Evolutionary conservation across 2,888 invertebrate genomes (phyloP).

Genomic region (Caenorhabditis angaria): DNA sequence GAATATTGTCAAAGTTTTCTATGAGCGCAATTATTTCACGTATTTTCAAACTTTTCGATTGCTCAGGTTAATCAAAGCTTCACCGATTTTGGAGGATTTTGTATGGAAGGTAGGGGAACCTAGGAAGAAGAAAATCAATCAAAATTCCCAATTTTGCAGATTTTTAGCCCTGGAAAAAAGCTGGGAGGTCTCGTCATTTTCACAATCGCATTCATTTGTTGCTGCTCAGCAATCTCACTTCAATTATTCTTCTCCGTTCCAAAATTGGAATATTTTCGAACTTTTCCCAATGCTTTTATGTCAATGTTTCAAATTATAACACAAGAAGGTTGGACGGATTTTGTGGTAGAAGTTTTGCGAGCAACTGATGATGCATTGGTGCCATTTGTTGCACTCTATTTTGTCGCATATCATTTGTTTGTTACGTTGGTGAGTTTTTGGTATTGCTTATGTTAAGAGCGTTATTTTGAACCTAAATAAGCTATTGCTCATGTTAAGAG

Average conservation of each 20-base stretch:
- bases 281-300: conserved; percentile 99
- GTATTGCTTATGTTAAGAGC: too few species aligned
- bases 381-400: conserved; percentile 89
- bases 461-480: background rate
- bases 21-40: conserved; percentile 91
- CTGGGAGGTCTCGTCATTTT: conserved; percentile 96
- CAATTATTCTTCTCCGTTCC: conserved; percentile 95
- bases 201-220: conserved; percentile 97
- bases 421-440: conserved; percentile 84
- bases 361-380: conserved; percentile 57
- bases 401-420: conserved; percentile 96
- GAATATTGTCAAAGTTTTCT: conserved; percentile 86
- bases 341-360: conserved; percentile 95
- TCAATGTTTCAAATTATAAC: conserved; percentile 99
- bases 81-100: conserved; percentile 97
- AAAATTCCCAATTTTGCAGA: conserved; percentile 77
- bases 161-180: conserved; percentile 85
- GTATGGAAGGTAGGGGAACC: conserved; percentile 76
- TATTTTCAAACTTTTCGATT: conserved; percentile 81
- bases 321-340: conserved; percentile 99
- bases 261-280: conserved; percentile 95
- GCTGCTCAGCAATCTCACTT: conserved; percentile 98
- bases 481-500: too few species aligned
- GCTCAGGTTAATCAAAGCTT: conserved; percentile 94
- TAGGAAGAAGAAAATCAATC: background rate